Evolutionary conservation across 2,113 vertebrate species (phyloP).

Genomic region (Cisticola juncidis): DNA sequence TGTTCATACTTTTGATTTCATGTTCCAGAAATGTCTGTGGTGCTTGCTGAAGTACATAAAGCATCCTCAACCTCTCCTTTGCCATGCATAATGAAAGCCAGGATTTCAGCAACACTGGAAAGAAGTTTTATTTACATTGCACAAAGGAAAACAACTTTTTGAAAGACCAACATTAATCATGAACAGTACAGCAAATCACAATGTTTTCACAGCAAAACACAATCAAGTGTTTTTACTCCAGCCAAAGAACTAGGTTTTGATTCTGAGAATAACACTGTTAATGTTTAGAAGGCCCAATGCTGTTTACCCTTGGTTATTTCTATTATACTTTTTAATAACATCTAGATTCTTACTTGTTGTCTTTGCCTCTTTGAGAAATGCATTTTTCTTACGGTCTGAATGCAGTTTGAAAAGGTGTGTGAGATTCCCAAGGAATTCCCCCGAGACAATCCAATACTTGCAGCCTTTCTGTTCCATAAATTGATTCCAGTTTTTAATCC

Average conservation of each 20-base stretch:
- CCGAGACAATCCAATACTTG: background rate
- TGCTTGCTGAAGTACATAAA: conserved; percentile 66
- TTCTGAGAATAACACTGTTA: conserved; percentile 16
- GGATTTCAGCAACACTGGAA: conserved; percentile 38
- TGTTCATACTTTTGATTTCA: conserved; percentile 52
- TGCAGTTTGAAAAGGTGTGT: background rate
- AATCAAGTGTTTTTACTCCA: conserved; percentile 50
- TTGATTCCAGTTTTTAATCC: background rate
- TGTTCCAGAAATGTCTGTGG: conserved; percentile 57
- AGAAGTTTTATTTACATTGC: conserved; percentile 70
- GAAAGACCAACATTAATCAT: conserved; percentile 67
- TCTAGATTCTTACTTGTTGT: background rate
- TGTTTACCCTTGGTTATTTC: background rate
- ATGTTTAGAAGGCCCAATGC: background rate
- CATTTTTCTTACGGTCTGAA: background rate
- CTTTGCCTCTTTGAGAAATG: background rate
- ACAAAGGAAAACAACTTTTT: conserved; percentile 70
- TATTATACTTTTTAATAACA: background rate
- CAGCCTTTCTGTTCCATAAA: background rate
- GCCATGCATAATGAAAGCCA: conserved; percentile 71
- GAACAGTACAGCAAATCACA: conserved; percentile 56
- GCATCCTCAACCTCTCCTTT: conserved; percentile 56
- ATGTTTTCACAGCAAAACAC: conserved; percentile 54
- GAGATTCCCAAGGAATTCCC: background rate
- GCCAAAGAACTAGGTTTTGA: conserved; percentile 13